Evolutionary conservation across 2,113 vertebrate species (phyloP), one percentile per base, ranked within the genome.

Genomic region (Colistium nudipinnis): DNA sequence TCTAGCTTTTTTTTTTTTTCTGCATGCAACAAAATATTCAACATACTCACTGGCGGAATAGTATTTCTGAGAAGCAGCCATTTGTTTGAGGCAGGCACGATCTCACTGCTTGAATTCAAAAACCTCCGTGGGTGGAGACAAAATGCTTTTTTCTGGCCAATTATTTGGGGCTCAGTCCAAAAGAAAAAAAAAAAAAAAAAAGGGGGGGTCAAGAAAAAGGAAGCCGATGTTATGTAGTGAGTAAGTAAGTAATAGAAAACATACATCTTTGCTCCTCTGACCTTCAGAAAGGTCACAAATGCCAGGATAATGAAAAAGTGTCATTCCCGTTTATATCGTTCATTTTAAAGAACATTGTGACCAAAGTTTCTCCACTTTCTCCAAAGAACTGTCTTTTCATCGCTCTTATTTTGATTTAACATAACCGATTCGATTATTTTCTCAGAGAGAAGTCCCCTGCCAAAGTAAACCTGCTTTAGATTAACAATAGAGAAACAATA

Each of bases 311-410:
- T 64, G 52, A 71, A 53, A 7, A 70, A 38, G 45, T 81, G 78
- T 65, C 74, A 66, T 63, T 49, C 6, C 24, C 39, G 19, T 74
- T 82, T 76, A 70, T 55, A 67, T 74, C 56, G 35, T 62, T 72
- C 57, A 68, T 74, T 74, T 62, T 47, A 41, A 31, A 44, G 12
- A 49, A 43, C 10, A 33, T 53, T 66, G 65, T 45, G 44, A 53
- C 43, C 45, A 14, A 2, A 14, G 69, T 43, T 62, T 36, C 28
- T 41, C 12, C 4, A 14, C 41, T 7, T 1, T 0, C 17, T 75
- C 66, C 82, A 83, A 17, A 73, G 53, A 70, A 1, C 55, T 66
- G 76, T 72, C 63, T 19, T 9, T 66, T 17, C 13, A 1, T 53
- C 28, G 56, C 30, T 64, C 35, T 41, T 65, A 14, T 22, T 60